Percentiles rank a stretch among this genome's conserved stretches.
phyloP scores from a whole-genome alignment of 2,113 vertebrate genomes.

The Monopterus albus region DNA sequence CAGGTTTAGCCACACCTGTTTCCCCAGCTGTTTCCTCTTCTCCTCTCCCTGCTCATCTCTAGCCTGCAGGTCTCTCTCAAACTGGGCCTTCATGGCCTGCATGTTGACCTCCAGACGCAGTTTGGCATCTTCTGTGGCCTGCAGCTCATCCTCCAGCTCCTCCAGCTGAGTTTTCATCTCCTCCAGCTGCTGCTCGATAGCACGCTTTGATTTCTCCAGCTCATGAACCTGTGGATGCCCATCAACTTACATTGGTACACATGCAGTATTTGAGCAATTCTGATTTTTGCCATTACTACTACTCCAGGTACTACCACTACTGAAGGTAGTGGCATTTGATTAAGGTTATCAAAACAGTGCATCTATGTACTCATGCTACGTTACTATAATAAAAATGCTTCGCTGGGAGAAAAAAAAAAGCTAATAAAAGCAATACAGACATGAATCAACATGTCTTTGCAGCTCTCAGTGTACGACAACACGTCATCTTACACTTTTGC shows the following conservation, averaged over 20 bases:
- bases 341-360: no score
- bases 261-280: no score
- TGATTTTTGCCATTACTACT: no score
- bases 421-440: not conserved
- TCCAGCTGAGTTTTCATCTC: constrained; percentile 97
- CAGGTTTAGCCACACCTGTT: constrained; percentile 82
- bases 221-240: constrained; percentile 90
- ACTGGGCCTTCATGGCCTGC: constrained; percentile 97
- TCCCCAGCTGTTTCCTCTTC: constrained; percentile 93
- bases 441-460: not conserved
- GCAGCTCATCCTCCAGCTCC: constrained; percentile 97
- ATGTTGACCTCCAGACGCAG: constrained; percentile 97
- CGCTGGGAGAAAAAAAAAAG: not conserved
- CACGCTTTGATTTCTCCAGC: constrained; percentile 94
- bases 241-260: not conserved
- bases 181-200: constrained; percentile 95
- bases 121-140: constrained; percentile 97
- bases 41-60: constrained; percentile 96
- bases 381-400: no score
- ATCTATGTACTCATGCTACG: no score
- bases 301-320: no score
- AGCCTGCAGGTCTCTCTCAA: constrained; percentile 92
- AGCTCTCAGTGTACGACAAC: not conserved
- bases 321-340: no score
- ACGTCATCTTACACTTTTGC: constrained; percentile 90